Evolutionary conservation across 2,797 vertebrate genomes (phyloP), one percentile per base, ranked within the genome.

Genomic region (Paratrypauchen microcephalus): DNA sequence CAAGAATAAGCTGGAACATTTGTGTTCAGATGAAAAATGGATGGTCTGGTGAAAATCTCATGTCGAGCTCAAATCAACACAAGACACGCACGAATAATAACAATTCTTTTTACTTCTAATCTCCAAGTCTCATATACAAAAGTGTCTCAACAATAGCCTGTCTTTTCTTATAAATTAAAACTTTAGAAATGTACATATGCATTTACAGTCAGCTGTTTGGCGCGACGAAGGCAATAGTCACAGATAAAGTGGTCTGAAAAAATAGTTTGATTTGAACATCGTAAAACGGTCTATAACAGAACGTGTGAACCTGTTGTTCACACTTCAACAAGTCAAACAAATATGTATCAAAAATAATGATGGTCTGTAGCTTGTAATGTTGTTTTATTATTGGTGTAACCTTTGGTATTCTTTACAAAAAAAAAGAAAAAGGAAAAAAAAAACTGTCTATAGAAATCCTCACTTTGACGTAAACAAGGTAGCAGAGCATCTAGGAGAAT

Each of bases 151-250:
- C 74, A 83, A 87, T 69, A 86, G 62, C 62, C 73, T 83, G 75
- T 76, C 77, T 61, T 61, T 63, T 86, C 70, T 85, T 83, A 92
- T 91, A 92, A 92, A 92, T 91, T 86, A 92, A 60, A 41, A 66
- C 74, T 65, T 72, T 63, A 73, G 74, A 87, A 90, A 80, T 85
- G 78, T 75, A 87, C 79, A 87, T 70, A 80, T 83, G 63, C 60
- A 76, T 76, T 59, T 66, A 73, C 65, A 67, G 52, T 24, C 76
- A 76, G 81, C 58, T 61, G 24, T 74, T 45, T 77, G 63, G 65
- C 58, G 68, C 61, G 6, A 47, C 66, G 39, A 71, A 65, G 39
- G 41, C 56, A 52, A 21, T 23, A 26, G 56, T 85, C 81, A 78
- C 78, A 78, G 73, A 74, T 68, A 68, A 23, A 66, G 52, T 55